Base-by-base conservation (phyloP, 2,888 invertebrate genomes). In the Drosophila conformis region DNA sequence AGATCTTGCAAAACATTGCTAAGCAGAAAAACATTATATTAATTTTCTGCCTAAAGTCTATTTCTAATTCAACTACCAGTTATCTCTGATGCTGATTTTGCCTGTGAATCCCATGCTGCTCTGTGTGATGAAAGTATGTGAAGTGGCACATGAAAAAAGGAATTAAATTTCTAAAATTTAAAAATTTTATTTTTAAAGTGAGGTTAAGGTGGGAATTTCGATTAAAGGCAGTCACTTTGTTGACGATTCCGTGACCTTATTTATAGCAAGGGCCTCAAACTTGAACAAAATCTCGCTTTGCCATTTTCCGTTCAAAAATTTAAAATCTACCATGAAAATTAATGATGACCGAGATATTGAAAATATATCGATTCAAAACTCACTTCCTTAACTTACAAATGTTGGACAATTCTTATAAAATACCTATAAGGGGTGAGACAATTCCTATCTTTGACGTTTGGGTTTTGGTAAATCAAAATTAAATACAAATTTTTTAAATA, bases 211-310 rank as follows among this genome's bases (percentile, higher is more conserved):
- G 29, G 1, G 29, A 8, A 7, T 27, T 27, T 27, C 27, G 27
- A 7, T 29, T 31, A 31, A 31, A 0, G 8, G 31, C 31, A 31
- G 31, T 31, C 7, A 31, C 7, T 31, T 31, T 31, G 2, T 31
- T 31, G 40, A 40, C 40, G n/a, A 10, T 11, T 40, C 10, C 10
- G 10, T n/a, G 10, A 40, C 10, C 10, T n/a, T 10, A 2, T n/a
- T 5, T 5, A 40, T 0, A n/a, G 10, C 0, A 40, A n/a, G n/a
- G 10, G 10, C n/a, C 2, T 5, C 2, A 10, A n/a, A n/a, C 4
- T n/a, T 40, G 10, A 40, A n/a, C 10, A 10, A 40, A 40, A 40
- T n/a, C 10, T n/a, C n/a, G n/a, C 11, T n/a, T 40, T n/a, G 2
- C n/a, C 4, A 40, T 40, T 11, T 40, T 40, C 0, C 40, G 5